Percentiles rank a stretch among this genome's conserved stretches.
These are phyloP conservation scores for Ephestia elutella DNA, from an alignment of 1,140 invertebrate genomes.

Conservation along the genomic window DNA sequence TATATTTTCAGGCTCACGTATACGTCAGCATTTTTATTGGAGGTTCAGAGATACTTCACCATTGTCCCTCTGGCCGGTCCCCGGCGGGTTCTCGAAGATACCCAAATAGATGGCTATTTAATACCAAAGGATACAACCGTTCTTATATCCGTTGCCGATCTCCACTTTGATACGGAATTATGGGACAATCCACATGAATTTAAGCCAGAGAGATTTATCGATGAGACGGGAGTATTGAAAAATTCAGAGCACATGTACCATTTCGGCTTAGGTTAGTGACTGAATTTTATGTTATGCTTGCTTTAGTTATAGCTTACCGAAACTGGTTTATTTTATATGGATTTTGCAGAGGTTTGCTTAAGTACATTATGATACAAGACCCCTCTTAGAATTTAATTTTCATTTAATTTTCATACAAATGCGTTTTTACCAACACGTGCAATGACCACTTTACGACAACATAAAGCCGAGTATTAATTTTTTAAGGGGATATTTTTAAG, in stretches of 20 bases:
- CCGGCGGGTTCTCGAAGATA: conserved; percentile 76
- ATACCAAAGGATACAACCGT: conserved; percentile 81
- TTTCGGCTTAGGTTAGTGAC: conserved; percentile 80
- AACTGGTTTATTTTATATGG: conserved; percentile 10
- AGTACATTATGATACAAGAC: too few relatives aligned
- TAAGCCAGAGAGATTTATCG: conserved; percentile 80
- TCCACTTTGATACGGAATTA: conserved; percentile 77
- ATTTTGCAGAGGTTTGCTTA: conserved; percentile 5
- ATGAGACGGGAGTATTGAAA: conserved; percentile 62
- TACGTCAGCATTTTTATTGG: conserved; percentile 78
- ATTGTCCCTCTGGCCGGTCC: conserved; percentile 82
- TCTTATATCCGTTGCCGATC: conserved; percentile 78
- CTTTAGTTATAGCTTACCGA: conserved; percentile 9
- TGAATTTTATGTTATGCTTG: conserved; percentile 16
- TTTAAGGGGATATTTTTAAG: too few relatives aligned
- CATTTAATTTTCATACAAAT: too few relatives aligned
- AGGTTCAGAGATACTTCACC: conserved; percentile 78
- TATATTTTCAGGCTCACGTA: conserved; percentile 76
- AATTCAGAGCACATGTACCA: conserved; percentile 76
- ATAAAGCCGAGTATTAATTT: too few relatives aligned
- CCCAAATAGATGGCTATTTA: conserved; percentile 76
- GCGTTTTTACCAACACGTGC: too few relatives aligned
- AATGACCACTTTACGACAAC: too few relatives aligned
- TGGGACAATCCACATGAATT: conserved; percentile 82
- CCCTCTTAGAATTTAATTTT: too few relatives aligned